Conservation (phyloP, 2,113 vertebrate species). For the Apodemus sylvaticus region DNA sequence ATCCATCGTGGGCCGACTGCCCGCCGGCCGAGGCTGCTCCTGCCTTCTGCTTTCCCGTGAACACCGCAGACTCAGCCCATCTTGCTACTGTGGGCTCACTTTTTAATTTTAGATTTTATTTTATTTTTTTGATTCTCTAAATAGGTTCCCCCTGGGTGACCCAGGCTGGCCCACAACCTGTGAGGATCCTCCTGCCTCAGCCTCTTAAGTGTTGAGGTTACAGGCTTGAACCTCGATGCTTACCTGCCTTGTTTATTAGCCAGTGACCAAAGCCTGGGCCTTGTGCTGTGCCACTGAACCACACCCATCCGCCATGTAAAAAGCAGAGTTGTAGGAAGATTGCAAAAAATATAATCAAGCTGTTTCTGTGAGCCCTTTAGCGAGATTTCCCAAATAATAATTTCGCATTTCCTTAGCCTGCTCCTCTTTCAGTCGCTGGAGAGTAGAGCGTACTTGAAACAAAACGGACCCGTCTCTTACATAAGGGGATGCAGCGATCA, state of each 20-base stretch:
- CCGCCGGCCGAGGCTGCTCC: accelerated
- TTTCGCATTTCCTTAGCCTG: neutral
- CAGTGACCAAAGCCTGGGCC: neutral
- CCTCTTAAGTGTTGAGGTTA: neutral
- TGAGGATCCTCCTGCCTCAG: neutral
- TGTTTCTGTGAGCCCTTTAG: neutral
- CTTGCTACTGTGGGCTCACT: neutral
- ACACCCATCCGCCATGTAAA: neutral
- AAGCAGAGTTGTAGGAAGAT: neutral
- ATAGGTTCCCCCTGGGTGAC: neutral
- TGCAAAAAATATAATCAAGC: neutral
- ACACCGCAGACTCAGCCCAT: neutral
- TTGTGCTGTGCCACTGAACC: too few species aligned
- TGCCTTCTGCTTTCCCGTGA: neutral
- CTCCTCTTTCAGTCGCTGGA: too few species aligned
- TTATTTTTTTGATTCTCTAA: neutral
- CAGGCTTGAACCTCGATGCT: neutral
- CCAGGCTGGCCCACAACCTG: neutral
- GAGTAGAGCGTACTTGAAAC: neutral
- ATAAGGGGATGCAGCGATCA: neutral
- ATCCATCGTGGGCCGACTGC: accelerated
- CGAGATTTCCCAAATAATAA: neutral
- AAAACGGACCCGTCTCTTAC: neutral
- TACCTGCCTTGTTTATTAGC: neutral
- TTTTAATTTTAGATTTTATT: neutral